phyloP scores from a whole-genome alignment of 2,888 invertebrate genomes.

The Tetanocera ferruginea region DNA sequence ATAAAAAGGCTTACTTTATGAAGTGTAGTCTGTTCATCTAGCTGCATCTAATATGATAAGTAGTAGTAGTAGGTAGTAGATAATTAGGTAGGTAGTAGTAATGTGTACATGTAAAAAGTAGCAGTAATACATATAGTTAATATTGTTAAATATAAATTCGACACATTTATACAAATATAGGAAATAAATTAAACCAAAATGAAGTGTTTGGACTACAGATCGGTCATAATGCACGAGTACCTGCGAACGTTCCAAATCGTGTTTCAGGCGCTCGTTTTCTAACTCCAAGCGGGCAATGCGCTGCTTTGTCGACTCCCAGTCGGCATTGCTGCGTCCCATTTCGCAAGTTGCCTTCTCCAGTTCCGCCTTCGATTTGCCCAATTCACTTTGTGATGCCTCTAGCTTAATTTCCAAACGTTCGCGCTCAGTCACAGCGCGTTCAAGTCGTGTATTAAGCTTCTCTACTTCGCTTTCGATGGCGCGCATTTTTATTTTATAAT shows the following conservation, averaged over 20 bases:
- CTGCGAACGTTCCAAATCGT: slow-evolving; percentile 87
- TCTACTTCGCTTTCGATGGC: slow-evolving; percentile 92
- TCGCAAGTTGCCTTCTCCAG: slow-evolving; percentile 92
- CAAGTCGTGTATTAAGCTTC: slow-evolving; percentile 87
- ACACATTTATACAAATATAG: slow-evolving; percentile 37
- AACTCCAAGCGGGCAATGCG: slow-evolving; percentile 86
- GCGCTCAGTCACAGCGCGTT: slow-evolving; percentile 90
- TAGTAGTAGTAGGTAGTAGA: slow-evolving; percentile 50
- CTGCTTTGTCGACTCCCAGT: slow-evolving; percentile 75
- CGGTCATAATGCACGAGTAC: slow-evolving; percentile 70
- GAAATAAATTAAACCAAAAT: slow-evolving; percentile 4
- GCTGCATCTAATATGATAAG: slow-evolving; percentile 64
- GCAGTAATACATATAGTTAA: slow-evolving; percentile 41
- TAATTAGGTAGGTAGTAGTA: slow-evolving; percentile 44
- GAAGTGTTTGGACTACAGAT: slow-evolving; percentile 40
- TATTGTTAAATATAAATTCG: slow-evolving; percentile 25
- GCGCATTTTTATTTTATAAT: slow-evolving; percentile 94
- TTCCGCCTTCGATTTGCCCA: slow-evolving; percentile 95
- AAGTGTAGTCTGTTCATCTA: slow-evolving; percentile 68
- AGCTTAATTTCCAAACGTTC: slow-evolving; percentile 91
- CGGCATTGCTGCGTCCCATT: slow-evolving; percentile 87
- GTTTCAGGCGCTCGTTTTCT: slow-evolving; percentile 90
- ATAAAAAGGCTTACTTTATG: slow-evolving; percentile 65
- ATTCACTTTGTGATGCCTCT: slow-evolving; percentile 92
- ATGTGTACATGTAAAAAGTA: slow-evolving; percentile 53